A percentile compares a stretch with the other conserved stretches of the same genome.
phyloP scores from a whole-genome alignment of 2,888 invertebrate genomes.

The Zaprionus obscuricornis region DNA sequence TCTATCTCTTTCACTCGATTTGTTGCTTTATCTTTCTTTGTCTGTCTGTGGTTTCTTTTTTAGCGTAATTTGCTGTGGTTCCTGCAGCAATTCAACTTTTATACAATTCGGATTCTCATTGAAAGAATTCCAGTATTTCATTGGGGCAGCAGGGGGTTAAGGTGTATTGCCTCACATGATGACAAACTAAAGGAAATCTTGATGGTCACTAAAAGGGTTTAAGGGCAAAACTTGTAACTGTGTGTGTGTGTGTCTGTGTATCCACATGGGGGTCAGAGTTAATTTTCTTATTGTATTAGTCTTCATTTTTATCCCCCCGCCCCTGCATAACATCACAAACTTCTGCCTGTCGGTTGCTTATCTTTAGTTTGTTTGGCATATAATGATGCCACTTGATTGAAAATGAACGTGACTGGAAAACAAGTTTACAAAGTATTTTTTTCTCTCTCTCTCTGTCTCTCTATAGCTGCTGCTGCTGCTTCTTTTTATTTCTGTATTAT shows the following conservation, averaged over 20 bases:
- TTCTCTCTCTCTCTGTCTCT: conserved; percentile 37
- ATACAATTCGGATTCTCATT: conserved; percentile 29
- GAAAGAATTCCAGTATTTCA: conserved; percentile 6
- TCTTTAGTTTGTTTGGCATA: conserved; percentile 59
- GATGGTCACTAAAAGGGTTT: conserved; percentile 48
- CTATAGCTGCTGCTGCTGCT: conserved; percentile 3
- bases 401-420: conserved; percentile 83
- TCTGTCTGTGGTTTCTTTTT: conserved; percentile 54
- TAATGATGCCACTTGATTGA: conserved; percentile 82
- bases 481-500: conserved; percentile 9
- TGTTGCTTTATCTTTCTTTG: no score
- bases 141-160: conserved; percentile 52
- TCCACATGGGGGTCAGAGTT: conserved; percentile 52
- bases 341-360: conserved; percentile 10
- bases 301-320: no score
- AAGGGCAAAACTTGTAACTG: conserved; percentile 1
- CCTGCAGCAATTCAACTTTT: conserved; percentile 25
- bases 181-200: no score
- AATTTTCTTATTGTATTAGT: conserved; percentile 73
- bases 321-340: no score
- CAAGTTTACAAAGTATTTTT: conserved; percentile 63
- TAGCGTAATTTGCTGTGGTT: conserved; percentile 63
- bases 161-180: no score
- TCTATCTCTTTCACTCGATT: no score
- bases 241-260: no score